Conservation (phyloP, 2,113 vertebrate genomes). For the Pedetes capensis region DNA sequence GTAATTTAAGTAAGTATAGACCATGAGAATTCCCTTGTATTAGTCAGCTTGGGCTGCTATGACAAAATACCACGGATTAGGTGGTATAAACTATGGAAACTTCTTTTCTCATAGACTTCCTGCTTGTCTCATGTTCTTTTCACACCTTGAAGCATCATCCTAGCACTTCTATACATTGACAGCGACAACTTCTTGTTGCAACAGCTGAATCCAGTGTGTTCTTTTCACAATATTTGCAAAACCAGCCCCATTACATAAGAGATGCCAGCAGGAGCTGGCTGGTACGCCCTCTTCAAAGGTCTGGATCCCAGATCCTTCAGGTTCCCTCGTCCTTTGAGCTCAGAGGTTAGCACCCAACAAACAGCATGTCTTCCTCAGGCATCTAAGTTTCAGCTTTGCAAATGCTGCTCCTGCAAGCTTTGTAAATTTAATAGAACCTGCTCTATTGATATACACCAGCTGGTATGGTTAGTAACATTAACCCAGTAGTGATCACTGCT, state of each 20-base stretch:
- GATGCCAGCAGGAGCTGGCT: background rate
- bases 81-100: background rate
- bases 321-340: background rate
- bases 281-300: background rate
- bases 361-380: background rate
- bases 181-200: background rate
- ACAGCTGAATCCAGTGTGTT: background rate
- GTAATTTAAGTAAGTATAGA: background rate
- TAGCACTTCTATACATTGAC: background rate
- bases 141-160: background rate
- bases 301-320: background rate
- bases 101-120: background rate
- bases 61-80: background rate
- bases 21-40: background rate
- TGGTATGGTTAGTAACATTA: background rate
- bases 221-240: conserved; percentile 2
- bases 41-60: background rate
- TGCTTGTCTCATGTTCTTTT: background rate
- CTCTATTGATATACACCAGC: background rate
- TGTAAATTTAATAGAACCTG: background rate
- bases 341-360: background rate
- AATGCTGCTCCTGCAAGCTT: background rate
- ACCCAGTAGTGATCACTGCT: background rate
- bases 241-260: background rate
- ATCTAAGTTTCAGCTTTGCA: background rate